phyloP scores from a whole-genome alignment of 2,888 invertebrate species.

The Hemistola chrysoprasaria region DNA sequence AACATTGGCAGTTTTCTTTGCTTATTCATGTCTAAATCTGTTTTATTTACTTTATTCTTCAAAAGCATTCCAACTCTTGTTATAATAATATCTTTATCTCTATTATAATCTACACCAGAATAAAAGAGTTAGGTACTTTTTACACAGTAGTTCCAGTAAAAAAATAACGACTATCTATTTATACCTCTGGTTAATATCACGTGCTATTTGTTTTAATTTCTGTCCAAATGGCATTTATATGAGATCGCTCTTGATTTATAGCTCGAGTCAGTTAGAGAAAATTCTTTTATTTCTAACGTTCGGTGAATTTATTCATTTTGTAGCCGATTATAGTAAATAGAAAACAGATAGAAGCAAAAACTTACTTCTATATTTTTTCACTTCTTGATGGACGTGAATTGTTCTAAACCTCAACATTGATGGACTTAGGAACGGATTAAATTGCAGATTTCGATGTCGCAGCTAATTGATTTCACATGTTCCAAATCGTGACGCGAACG shows the following conservation, averaged over 20 bases:
- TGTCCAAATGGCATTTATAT: slow-evolving; percentile 13
- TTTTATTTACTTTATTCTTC: slow-evolving; percentile 29
- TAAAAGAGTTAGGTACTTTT: too few species aligned
- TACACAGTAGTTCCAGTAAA: not conserved
- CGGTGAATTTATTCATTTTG: too few species aligned
- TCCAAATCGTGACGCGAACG: slow-evolving; percentile 19
- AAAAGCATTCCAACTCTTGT: slow-evolving; percentile 3
- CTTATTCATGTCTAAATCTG: too few species aligned
- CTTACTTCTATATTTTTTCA: too few species aligned
- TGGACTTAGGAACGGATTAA: slow-evolving; percentile 19
- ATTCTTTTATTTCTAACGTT: not conserved
- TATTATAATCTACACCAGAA: too few species aligned
- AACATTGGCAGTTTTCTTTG: too few species aligned
- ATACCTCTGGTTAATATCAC: slow-evolving; percentile 12
- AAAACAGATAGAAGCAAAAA: too few species aligned
- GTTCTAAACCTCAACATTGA: slow-evolving; percentile 12
- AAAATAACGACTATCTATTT: slow-evolving; percentile 13
- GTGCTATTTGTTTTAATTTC: slow-evolving; percentile 7
- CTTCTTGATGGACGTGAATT: slow-evolving; percentile 3
- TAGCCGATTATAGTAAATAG: too few species aligned
- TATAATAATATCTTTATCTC: too few species aligned
- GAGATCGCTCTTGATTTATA: slow-evolving; percentile 13
- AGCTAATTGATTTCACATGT: slow-evolving; percentile 27
- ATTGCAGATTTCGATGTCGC: slow-evolving; percentile 9
- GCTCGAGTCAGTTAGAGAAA: slow-evolving; percentile 3